These are phyloP conservation scores for Pollenia labialis DNA, from an alignment of 2,888 invertebrate species.

Conservation along the genomic window DNA sequence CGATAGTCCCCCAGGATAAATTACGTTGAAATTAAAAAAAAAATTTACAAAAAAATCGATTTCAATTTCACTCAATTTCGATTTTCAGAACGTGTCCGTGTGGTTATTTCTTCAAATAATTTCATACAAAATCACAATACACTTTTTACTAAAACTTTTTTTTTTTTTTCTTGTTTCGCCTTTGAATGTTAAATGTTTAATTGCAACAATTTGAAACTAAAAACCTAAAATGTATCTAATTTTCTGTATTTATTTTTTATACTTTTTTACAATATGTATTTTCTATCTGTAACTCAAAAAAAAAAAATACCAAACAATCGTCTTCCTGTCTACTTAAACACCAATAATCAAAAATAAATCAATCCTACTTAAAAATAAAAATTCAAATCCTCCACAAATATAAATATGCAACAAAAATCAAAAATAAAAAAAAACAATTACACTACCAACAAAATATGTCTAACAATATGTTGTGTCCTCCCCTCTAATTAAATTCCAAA, in stretches of 20 bases:
- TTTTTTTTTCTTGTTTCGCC: background rate
- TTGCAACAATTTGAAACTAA: constrained; percentile 27
- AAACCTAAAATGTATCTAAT: constrained; percentile 79
- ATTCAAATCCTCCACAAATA: constrained; percentile 27
- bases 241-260: constrained; percentile 79
- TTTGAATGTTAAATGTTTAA: constrained; percentile 50
- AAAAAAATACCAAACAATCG: constrained; percentile 64
- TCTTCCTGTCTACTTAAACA: constrained; percentile 76
- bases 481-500: constrained; percentile 2
- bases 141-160: background rate
- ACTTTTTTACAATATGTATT: constrained; percentile 76
- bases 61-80: too few relatives aligned
- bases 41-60: too few relatives aligned
- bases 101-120: background rate
- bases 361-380: constrained; percentile 62
- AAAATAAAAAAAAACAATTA: constrained; percentile 41
- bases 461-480: constrained; percentile 22
- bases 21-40: too few relatives aligned
- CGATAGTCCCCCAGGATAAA: too few relatives aligned
- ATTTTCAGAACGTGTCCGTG: too few relatives aligned
- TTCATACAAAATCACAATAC: background rate
- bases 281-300: constrained; percentile 67
- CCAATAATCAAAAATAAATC: constrained; percentile 28
- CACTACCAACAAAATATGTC: constrained; percentile 51
- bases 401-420: constrained; percentile 52